Conservation (phyloP, 2,888 invertebrate genomes). For the Meloe dianella region DNA sequence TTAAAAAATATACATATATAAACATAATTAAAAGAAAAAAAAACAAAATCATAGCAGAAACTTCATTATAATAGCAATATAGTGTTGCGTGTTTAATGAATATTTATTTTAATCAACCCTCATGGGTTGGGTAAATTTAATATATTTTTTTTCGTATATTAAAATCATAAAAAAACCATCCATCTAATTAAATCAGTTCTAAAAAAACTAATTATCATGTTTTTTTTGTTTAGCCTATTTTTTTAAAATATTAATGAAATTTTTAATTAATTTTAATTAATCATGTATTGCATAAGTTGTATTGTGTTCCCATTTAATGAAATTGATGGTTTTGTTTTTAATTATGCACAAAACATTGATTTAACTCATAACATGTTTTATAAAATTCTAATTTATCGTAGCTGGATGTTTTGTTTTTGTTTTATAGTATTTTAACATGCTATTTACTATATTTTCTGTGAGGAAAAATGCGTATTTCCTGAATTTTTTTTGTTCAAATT, state of each 20-base stretch:
- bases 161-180: not conserved
- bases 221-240: no score
- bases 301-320: not conserved
- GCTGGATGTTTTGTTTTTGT: conserved; percentile 21
- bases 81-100: not conserved
- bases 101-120: conserved; percentile 6
- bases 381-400: conserved; percentile 12
- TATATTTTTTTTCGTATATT: not conserved
- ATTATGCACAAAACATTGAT: conserved; percentile 32
- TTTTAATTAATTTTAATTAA: not conserved
- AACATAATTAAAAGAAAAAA: no score
- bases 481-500: not conserved
- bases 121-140: not conserved
- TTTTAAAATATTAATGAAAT: not conserved
- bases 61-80: no score
- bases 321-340: conserved; percentile 22
- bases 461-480: not conserved
- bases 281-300: not conserved
- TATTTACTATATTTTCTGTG: not conserved
- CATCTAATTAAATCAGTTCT: not conserved
- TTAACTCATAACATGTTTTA: not conserved
- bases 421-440: conserved; percentile 27
- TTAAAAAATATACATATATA: not conserved
- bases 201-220: no score
- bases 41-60: no score